phyloP scores from a whole-genome alignment of 2,888 invertebrate species.

The Caenorhabditis virilis region DNA sequence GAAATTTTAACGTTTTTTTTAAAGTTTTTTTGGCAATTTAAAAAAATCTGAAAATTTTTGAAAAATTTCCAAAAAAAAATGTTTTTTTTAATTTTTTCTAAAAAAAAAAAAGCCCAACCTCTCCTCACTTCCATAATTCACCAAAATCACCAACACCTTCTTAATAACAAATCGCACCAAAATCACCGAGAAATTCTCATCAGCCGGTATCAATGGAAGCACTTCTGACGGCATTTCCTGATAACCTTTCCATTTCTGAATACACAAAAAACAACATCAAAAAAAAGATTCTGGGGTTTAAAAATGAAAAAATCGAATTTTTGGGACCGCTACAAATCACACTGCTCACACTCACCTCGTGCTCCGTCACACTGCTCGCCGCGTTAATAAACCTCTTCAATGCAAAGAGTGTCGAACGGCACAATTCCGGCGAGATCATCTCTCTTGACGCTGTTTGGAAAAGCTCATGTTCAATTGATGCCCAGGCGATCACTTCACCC shows the following conservation, averaged over 20 bases:
- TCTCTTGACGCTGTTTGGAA: constrained; percentile 75
- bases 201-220: constrained; percentile 39
- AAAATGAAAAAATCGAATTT: too few relatives aligned
- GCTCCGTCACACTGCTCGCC: constrained; percentile 30
- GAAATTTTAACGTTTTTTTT: too few relatives aligned
- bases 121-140: constrained; percentile 50
- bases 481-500: constrained; percentile 51
- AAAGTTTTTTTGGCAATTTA: too few relatives aligned
- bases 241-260: constrained; percentile 34
- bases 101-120: too few relatives aligned
- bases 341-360: constrained; percentile 30
- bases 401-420: constrained; percentile 39
- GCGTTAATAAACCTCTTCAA: constrained; percentile 43
- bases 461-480: constrained; percentile 46
- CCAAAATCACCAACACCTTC: constrained; percentile 76
- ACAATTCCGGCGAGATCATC: constrained; percentile 75
- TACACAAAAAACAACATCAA: neutral
- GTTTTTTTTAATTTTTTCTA: too few relatives aligned
- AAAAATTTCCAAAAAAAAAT: too few relatives aligned
- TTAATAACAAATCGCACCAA: constrained; percentile 73
- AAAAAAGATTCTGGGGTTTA: too few relatives aligned
- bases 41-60: too few relatives aligned
- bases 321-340: too few relatives aligned
- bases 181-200: constrained; percentile 25
- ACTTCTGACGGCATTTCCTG: constrained; percentile 19